Percentiles rank a stretch among this genome's conserved stretches.
Evolutionary conservation across 2,797 vertebrate species (phyloP).

Genomic region (Pangasius djambal): DNA sequence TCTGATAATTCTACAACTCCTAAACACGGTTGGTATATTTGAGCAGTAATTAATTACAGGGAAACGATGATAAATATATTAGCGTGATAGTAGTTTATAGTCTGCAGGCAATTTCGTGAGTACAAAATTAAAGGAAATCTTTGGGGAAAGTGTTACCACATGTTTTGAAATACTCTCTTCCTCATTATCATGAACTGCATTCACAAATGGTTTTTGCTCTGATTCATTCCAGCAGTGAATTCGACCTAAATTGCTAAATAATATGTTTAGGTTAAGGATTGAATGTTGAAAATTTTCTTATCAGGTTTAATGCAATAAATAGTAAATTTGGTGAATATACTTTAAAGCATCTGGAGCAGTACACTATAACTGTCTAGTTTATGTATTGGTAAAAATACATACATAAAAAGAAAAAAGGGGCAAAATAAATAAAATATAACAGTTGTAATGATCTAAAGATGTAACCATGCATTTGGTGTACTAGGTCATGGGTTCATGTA

Average conservation of each 20-base stretch:
- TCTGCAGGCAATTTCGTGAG: constrained; percentile 50
- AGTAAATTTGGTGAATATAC: neutral
- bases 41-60: constrained; percentile 22
- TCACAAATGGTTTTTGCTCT: neutral
- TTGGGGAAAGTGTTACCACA: constrained; percentile 45
- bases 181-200: constrained; percentile 23
- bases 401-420: neutral
- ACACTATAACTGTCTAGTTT: neutral
- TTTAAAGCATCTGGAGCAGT: neutral
- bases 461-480: constrained; percentile 6
- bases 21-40: neutral
- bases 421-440: neutral
- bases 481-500: constrained; percentile 58
- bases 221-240: constrained; percentile 29
- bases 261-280: neutral
- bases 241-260: neutral
- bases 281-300: neutral
- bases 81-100: constrained; percentile 5
- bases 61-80: constrained; percentile 25
- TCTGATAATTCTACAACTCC: constrained; percentile 18
- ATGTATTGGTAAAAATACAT: neutral
- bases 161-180: constrained; percentile 32
- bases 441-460: neutral
- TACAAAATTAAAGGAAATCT: constrained; percentile 45
- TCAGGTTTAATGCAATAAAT: neutral